phyloP scores from a whole-genome alignment of 2,888 invertebrate species.

The Oscheius onirici region DNA sequence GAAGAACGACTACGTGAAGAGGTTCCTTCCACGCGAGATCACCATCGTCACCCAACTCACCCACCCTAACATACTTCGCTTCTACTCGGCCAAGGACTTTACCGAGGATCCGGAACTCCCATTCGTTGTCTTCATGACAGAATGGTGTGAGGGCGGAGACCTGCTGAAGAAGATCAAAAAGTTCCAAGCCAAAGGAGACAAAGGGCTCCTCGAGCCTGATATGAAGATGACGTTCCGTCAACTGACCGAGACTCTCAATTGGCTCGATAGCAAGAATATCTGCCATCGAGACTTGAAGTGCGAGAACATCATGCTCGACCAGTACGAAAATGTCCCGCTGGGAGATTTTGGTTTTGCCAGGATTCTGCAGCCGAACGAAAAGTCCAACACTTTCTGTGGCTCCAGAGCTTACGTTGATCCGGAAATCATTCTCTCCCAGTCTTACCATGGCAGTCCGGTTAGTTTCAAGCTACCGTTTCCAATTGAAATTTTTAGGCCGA shows the following conservation, averaged over 20 bases:
- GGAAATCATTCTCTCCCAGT: constrained; percentile 76
- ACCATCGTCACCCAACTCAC: too few relatives aligned
- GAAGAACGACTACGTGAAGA: too few relatives aligned
- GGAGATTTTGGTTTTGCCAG: constrained; percentile 24
- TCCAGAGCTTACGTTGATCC: constrained; percentile 87
- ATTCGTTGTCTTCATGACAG: constrained; percentile 75
- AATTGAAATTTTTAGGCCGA: constrained; percentile 74
- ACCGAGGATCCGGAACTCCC: too few relatives aligned
- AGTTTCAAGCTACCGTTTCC: neutral
- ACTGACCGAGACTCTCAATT: constrained; percentile 68
- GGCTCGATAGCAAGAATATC: constrained; percentile 51
- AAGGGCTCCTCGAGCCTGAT: constrained; percentile 75
- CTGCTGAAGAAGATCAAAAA: constrained; percentile 77
- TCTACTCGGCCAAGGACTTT: too few relatives aligned
- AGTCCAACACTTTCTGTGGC: constrained; percentile 86
- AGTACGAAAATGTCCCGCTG: constrained; percentile 78
- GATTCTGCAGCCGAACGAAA: constrained; percentile 33
- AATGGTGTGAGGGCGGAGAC: constrained; percentile 76
- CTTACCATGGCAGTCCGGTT: neutral
- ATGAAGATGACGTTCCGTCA: constrained; percentile 72
- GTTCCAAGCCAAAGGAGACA: constrained; percentile 66
- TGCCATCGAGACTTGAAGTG: constrained; percentile 78
- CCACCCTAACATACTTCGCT: too few relatives aligned
- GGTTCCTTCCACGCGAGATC: too few relatives aligned
- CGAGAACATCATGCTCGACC: constrained; percentile 77